These are phyloP conservation scores for Temnopleurus reevesii DNA, from an alignment of 53 echinoderm and acorn worm species.

Conservation along the genomic window DNA sequence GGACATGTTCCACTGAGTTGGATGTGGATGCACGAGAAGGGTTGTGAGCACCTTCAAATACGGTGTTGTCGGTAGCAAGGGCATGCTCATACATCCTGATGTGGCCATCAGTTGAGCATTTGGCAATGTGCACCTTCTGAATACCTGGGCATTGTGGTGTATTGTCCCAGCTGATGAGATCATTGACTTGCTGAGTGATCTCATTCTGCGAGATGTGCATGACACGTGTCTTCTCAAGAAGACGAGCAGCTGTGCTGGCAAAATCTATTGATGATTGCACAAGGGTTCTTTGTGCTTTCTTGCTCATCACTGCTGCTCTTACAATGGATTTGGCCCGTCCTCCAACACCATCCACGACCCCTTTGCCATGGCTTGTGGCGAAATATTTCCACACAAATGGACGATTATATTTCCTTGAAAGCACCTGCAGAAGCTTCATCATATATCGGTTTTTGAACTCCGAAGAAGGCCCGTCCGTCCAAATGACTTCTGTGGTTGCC, in stretches of 20 bases:
- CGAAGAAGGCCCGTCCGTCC: constrained; percentile 47
- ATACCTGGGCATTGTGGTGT: not conserved
- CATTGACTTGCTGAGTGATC: not conserved
- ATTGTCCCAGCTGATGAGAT: not conserved
- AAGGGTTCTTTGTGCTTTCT: not conserved
- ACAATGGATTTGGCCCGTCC: not conserved
- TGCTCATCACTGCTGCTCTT: not conserved
- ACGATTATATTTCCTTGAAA: not conserved
- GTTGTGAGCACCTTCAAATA: no score
- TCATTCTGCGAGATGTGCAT: not conserved
- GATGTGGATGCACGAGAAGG: no score
- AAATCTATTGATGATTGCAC: not conserved
- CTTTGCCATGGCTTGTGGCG: not conserved
- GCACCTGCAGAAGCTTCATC: constrained; percentile 1
- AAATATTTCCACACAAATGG: not conserved
- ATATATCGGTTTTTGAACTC: constrained; percentile 53
- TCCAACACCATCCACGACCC: not conserved
- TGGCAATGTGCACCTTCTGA: not conserved
- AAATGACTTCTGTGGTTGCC: not conserved
- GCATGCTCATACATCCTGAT: not conserved
- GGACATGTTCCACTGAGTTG: no score
- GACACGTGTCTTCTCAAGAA: not conserved
- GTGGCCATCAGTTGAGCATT: not conserved
- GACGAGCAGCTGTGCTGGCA: not conserved
- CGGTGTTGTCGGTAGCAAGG: no score